phyloP scores from a whole-genome alignment of 2,797 vertebrate genomes.

The Spinibarbus caldwelli region DNA sequence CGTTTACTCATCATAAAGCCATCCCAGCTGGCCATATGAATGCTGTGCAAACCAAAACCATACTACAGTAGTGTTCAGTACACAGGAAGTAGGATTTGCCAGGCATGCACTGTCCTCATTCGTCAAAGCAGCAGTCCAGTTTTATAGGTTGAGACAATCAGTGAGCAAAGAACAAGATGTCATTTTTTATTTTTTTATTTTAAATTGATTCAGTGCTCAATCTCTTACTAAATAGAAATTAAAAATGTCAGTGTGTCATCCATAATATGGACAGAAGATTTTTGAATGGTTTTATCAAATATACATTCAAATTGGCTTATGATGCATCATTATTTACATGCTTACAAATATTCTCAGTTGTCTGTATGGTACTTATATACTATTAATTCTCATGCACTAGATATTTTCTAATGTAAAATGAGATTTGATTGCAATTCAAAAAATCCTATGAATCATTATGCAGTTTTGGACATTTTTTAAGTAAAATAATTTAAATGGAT shows the following conservation, averaged over 20 bases:
- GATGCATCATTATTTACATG: conserved; percentile 50
- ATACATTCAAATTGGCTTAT: conserved; percentile 53
- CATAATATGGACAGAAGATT: conserved; percentile 34
- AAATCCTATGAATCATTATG: neutral
- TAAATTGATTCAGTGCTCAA: conserved; percentile 60
- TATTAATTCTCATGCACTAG: neutral
- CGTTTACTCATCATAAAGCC: conserved; percentile 40
- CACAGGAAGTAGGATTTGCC: conserved; percentile 50
- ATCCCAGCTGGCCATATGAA: conserved; percentile 40
- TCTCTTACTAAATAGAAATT: conserved; percentile 63
- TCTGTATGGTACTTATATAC: neutral
- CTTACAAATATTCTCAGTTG: neutral
- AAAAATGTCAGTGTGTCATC: no score
- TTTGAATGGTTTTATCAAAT: conserved; percentile 59
- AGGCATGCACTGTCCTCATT: conserved; percentile 61
- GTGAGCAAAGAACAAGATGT: conserved; percentile 71
- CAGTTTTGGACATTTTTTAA: neutral
- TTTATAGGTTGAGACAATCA: conserved; percentile 69
- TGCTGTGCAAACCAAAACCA: conserved; percentile 48
- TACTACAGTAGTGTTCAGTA: conserved; percentile 41
- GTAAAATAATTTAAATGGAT: neutral
- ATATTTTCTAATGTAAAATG: neutral
- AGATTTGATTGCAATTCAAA: neutral
- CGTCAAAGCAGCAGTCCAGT: conserved; percentile 69
- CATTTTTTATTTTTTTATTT: conserved; percentile 63